Evolutionary conservation across 2,113 vertebrate genomes (phyloP).

Genomic region (Protobothrops flavoviridis): DNA sequence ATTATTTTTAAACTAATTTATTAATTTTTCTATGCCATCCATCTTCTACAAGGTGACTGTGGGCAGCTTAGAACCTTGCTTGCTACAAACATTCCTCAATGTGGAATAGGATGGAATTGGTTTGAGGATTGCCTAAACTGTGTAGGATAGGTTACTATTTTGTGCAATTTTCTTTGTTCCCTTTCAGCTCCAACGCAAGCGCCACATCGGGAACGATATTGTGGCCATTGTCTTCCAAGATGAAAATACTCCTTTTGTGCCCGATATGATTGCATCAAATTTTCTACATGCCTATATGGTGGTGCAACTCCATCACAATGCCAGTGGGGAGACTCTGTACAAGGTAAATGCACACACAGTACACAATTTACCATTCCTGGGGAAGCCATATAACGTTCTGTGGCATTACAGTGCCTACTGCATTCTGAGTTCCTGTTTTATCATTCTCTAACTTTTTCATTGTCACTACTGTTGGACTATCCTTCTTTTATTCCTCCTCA

Average conservation of each 20-base stretch:
- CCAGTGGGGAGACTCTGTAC: slow-evolving; percentile 65
- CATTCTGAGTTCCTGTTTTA: not conserved
- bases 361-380: not conserved
- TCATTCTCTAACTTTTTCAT: not conserved
- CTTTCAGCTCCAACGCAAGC: slow-evolving; percentile 86
- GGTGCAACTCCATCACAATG: slow-evolving; percentile 72
- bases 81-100: not conserved
- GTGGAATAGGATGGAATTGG: not conserved
- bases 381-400: not conserved
- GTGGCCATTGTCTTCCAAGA: slow-evolving; percentile 88
- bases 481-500: not conserved
- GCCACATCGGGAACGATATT: slow-evolving; percentile 93
- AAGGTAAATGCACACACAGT: slow-evolving; percentile 55
- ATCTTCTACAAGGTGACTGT: not conserved
- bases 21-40: not conserved
- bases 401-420: not conserved
- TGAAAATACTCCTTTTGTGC: slow-evolving; percentile 82
- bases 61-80: not conserved
- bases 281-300: slow-evolving; percentile 89
- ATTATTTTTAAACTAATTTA: not conserved
- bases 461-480: not conserved
- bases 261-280: slow-evolving; percentile 86
- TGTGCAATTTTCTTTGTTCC: not conserved
- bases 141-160: not conserved
- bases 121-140: not conserved